phyloP scores from a whole-genome alignment of 2,888 invertebrate genomes.

The Habrosyne pyritoides region DNA sequence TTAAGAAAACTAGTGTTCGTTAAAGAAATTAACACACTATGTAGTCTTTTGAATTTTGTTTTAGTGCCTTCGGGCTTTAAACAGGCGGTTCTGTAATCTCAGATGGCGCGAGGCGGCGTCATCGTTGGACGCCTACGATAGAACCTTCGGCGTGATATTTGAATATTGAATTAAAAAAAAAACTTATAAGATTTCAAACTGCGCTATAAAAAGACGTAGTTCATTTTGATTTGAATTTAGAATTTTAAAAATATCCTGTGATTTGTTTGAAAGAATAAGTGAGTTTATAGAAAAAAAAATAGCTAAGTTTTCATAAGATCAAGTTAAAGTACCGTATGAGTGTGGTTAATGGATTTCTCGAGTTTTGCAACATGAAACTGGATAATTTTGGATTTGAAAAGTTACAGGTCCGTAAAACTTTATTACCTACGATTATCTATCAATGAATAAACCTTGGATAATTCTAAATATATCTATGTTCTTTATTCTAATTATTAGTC shows the following conservation, averaged over 20 bases:
- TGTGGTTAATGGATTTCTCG: constrained; percentile 35
- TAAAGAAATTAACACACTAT: constrained; percentile 45
- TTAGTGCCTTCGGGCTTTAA: constrained; percentile 52
- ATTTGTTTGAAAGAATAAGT: not conserved
- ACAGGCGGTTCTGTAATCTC: constrained; percentile 60
- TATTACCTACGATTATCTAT: constrained; percentile 5
- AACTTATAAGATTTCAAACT: constrained; percentile 30
- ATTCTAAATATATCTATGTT: too few species aligned
- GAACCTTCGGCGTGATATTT: constrained; percentile 48
- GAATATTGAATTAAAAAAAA: constrained; percentile 31
- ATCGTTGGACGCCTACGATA: constrained; percentile 65
- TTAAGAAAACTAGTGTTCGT: constrained; percentile 45
- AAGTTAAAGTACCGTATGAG: constrained; percentile 17
- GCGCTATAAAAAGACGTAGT: constrained; percentile 10
- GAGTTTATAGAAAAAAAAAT: not conserved
- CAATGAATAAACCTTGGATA: too few species aligned
- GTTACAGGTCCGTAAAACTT: constrained; percentile 61
- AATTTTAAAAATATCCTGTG: not conserved
- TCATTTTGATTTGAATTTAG: not conserved
- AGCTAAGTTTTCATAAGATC: not conserved
- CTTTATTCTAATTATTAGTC: too few species aligned
- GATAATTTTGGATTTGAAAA: constrained; percentile 79
- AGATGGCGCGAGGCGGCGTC: constrained; percentile 68
- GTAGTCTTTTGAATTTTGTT: constrained; percentile 55
- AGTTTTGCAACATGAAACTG: constrained; percentile 67